A percentile compares a stretch with the other conserved stretches of the same genome.
Conservation (phyloP, 2,797 vertebrate genomes). For the Cyclopterus lumpus region DNA sequence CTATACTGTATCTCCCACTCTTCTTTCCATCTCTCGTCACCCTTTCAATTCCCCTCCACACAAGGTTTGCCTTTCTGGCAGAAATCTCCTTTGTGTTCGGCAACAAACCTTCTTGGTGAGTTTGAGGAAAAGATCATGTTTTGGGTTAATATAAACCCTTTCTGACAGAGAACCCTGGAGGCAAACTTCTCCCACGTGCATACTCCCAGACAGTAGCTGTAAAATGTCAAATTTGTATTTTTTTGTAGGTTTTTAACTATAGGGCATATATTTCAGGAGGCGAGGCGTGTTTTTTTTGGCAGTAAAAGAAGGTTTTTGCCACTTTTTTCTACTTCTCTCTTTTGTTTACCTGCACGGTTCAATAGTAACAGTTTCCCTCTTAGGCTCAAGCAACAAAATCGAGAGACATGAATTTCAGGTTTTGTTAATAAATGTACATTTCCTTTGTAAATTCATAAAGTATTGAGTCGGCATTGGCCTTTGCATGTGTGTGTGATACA, state of each 20-base stretch:
- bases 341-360: not conserved
- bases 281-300: not conserved
- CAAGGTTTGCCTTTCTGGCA: not conserved
- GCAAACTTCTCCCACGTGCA: not conserved
- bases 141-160: not conserved
- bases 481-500: not conserved
- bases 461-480: constrained; percentile 1
- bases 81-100: not conserved
- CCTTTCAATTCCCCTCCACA: constrained; percentile 48
- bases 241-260: constrained; percentile 48
- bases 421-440: constrained; percentile 30
- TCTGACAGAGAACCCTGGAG: not conserved
- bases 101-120: not conserved
- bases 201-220: constrained; percentile 21
- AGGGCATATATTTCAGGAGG: not conserved
- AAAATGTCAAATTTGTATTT: constrained; percentile 57
- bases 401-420: not conserved
- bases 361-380: not conserved
- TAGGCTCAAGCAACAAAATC: not conserved
- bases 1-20: constrained; percentile 43
- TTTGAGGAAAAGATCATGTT: constrained; percentile 2
- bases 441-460: constrained; percentile 17
- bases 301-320: constrained; percentile 22
- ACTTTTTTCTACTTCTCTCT: not conserved
- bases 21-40: constrained; percentile 49